Conservation (phyloP, 2,797 vertebrate species). For the Tenualosa thibaudeaui region DNA sequence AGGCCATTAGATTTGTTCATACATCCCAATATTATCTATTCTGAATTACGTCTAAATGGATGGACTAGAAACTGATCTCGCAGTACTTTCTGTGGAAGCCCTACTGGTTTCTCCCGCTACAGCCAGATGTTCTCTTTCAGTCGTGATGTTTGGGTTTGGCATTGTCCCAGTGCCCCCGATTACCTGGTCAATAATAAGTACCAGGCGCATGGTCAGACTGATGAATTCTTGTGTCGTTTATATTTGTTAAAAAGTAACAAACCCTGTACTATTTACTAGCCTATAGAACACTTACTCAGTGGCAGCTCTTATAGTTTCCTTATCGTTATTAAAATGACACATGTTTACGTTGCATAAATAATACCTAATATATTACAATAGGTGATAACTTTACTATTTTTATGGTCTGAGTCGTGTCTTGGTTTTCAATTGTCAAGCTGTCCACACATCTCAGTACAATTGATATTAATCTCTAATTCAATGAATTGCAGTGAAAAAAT, state of each 20-base stretch:
- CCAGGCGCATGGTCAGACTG: conserved; percentile 39
- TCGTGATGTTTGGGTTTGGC: conserved; percentile 44
- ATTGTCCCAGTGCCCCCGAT: conserved; percentile 25
- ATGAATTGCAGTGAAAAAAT: not conserved
- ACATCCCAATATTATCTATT: not conserved
- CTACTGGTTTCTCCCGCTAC: not conserved
- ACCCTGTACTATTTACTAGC: not conserved
- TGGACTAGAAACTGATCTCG: not conserved
- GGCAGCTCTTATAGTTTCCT: not conserved
- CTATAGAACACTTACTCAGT: not conserved
- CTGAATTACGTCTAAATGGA: not conserved
- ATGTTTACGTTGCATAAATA: not conserved
- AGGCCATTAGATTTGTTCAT: not conserved
- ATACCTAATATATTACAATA: not conserved
- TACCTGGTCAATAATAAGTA: conserved; percentile 49
- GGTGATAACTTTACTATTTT: not conserved
- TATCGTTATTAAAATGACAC: not conserved
- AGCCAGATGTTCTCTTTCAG: conserved; percentile 45
- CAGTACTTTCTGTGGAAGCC: not conserved
- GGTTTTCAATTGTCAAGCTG: not conserved
- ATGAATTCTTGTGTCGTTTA: not conserved
- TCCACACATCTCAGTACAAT: not conserved
- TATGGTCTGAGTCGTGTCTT: not conserved
- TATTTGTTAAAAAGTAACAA: not conserved
- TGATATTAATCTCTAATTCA: not conserved